A percentile compares a stretch with the other conserved stretches of the same genome.
Conservation (phyloP, 1,140 invertebrate species). For the Cherax destructor region DNA sequence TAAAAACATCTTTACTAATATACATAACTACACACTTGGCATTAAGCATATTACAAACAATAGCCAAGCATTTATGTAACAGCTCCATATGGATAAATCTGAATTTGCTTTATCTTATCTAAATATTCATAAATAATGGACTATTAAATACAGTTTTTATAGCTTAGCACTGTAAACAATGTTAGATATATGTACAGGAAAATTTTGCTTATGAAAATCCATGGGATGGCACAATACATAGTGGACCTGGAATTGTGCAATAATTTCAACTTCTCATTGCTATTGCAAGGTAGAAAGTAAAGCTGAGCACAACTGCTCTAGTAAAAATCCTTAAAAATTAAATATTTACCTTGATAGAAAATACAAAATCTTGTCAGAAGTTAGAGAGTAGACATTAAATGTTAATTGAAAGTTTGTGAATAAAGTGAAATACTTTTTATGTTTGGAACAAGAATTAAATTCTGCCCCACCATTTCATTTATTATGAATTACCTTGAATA, state of each 20-base stretch:
- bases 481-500: constrained; percentile 31
- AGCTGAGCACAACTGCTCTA: background rate
- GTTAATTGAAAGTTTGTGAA: background rate
- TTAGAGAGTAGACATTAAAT: background rate
- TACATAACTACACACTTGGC: constrained; percentile 46
- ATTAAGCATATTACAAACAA: constrained; percentile 30
- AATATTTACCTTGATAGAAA: background rate
- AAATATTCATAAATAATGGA: background rate
- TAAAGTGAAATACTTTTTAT: constrained; percentile 7
- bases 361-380: background rate
- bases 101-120: background rate
- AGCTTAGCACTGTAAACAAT: background rate
- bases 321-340: background rate
- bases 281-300: background rate
- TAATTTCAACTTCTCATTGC: background rate
- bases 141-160: background rate
- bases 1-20: constrained; percentile 47
- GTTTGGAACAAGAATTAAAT: constrained; percentile 8
- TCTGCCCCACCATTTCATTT: constrained; percentile 20
- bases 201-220: background rate
- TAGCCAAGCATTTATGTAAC: constrained; percentile 9
- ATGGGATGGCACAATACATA: background rate
- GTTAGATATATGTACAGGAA: background rate
- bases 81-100: constrained; percentile 9
- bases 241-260: background rate